phyloP scores from a whole-genome alignment of 1,140 invertebrate species.

The Coboldia fuscipes region DNA sequence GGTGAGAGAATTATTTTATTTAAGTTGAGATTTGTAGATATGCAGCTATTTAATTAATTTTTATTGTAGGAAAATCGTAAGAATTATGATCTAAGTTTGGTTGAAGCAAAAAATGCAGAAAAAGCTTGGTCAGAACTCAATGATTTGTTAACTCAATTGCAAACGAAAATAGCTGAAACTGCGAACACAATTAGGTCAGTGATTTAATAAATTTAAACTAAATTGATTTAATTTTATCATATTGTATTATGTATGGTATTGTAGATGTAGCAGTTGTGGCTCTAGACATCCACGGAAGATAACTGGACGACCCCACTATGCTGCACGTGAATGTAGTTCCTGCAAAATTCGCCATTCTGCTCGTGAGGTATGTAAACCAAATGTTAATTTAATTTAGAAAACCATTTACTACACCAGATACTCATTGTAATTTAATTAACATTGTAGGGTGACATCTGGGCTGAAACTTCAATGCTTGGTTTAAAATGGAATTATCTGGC shows the following conservation, averaged over 20 bases:
- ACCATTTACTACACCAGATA: neutral
- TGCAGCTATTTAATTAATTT: neutral
- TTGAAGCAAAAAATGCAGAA: slow-evolving; percentile 56
- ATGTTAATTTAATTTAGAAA: slow-evolving; percentile 1
- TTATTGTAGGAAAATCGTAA: slow-evolving; percentile 47
- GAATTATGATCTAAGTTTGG: slow-evolving; percentile 44
- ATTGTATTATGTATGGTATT: no score
- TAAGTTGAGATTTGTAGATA: neutral
- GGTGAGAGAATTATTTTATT: slow-evolving; percentile 25
- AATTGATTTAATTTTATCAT: neutral
- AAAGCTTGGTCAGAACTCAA: slow-evolving; percentile 66
- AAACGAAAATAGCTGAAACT: slow-evolving; percentile 84
- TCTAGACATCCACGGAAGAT: slow-evolving; percentile 66
- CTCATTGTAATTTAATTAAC: slow-evolving; percentile 1
- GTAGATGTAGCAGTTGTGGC: slow-evolving; percentile 78
- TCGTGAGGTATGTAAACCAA: slow-evolving; percentile 47
- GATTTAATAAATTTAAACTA: neutral
- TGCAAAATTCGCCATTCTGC: slow-evolving; percentile 82
- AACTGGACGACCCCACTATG: slow-evolving; percentile 68
- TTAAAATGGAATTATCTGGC: slow-evolving; percentile 85
- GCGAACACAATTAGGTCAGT: slow-evolving; percentile 57
- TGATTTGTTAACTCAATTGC: slow-evolving; percentile 60
- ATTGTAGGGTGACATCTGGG: slow-evolving; percentile 80
- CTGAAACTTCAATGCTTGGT: slow-evolving; percentile 70
- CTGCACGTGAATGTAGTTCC: slow-evolving; percentile 68